Evolutionary conservation across 2,797 vertebrate genomes (phyloP), one percentile per base, ranked within the genome.

Genomic region (Schizopygopsis malacanthus): DNA sequence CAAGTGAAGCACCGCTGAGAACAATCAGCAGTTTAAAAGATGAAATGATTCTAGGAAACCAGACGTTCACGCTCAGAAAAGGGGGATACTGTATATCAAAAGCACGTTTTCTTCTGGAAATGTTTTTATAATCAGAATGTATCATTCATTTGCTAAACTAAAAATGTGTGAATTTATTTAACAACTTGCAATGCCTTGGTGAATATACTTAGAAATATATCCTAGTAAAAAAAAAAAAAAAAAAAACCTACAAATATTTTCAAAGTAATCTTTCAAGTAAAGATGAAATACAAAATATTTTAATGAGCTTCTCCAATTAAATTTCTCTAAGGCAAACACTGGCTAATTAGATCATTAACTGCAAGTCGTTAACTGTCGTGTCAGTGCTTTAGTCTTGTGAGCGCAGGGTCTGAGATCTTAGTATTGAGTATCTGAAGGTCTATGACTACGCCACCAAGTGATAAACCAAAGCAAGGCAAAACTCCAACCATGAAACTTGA

Each of bases 311-410:
- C 16, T 33, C 43, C 56, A 18, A 67, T 52, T 39, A 20, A 28
- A 41, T 67, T 65, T 77, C 59, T 77, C 10, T n/a, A 77, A 75
- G 82, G 77, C 56, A 63, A 63, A 79, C 45, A 50, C 72, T 18
- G 54, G 59, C 45, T 76, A 83, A 67, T 69, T 69, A 77, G 20
- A 77, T 69, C 61, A 10, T 77, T 54, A 67, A 43, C 13, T 12
- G 73, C 4, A 79, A 69, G 28, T 52, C 10, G 71, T 77, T 43
- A 43, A 43, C 41, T 9, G 41, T 84, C 15, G 43, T 28, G n/a
- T 84, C 15, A 54, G 45, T 41, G 45, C 72, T 76, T 63, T 67
- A 54, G 22, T 69, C 6, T 41, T 41, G 20, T 77, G 28, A 77
- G 37, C 6, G 47, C 28, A 69, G 4, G 45, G 18, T 20, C 43